Conservation (phyloP, 2,113 vertebrate genomes). For the Tenrec ecaudatus region DNA sequence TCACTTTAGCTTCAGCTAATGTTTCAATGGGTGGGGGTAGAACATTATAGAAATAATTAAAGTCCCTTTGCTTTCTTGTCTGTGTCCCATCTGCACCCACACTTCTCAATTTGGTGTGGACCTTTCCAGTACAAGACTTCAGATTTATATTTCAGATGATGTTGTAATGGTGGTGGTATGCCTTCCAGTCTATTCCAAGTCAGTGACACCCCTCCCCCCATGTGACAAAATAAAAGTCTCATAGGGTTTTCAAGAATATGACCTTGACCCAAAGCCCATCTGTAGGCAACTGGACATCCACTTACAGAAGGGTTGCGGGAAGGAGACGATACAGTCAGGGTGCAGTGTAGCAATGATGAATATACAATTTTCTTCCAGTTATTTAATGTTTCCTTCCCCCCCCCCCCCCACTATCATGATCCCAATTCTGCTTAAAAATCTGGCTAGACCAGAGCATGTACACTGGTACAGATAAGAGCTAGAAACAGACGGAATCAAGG, state of each 20-base stretch:
- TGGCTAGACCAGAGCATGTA: too few relatives aligned
- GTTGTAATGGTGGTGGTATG: neutral
- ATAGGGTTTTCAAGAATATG: neutral
- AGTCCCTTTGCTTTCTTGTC: neutral
- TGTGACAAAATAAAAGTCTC: neutral
- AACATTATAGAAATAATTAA: neutral
- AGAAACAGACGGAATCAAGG: too few relatives aligned
- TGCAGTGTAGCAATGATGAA: too few relatives aligned
- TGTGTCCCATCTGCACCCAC: neutral
- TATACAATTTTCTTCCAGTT: too few relatives aligned
- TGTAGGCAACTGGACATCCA: too few relatives aligned
- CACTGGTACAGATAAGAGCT: too few relatives aligned
- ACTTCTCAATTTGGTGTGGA: conserved; percentile 21
- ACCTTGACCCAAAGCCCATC: too few relatives aligned
- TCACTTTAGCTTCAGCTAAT: conserved; percentile 33
- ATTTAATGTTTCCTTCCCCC: too few relatives aligned
- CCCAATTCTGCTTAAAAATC: too few relatives aligned
- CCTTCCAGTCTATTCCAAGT: neutral
- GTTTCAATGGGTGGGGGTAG: neutral
- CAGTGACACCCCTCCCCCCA: neutral
- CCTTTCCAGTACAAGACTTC: neutral
- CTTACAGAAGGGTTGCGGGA: too few relatives aligned
- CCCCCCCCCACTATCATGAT: too few relatives aligned
- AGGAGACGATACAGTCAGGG: too few relatives aligned
- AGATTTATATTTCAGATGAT: neutral